Conservation (phyloP, 2,797 vertebrate species). For the Threskiornis aethiopicus region DNA sequence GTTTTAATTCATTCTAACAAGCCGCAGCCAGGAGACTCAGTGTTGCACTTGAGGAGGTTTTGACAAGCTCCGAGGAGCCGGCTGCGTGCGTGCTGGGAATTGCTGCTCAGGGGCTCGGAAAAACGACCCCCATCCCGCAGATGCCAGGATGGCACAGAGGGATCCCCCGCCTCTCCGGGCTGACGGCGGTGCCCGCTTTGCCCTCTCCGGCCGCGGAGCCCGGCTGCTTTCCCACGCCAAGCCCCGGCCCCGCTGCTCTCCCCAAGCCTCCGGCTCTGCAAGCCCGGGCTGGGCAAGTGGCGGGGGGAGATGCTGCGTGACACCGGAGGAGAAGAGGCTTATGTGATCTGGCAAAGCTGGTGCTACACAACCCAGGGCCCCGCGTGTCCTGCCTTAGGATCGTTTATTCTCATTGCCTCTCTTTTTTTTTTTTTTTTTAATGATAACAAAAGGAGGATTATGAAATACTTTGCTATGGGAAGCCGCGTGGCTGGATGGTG, state of each 20-base stretch:
- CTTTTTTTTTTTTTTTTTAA: background rate
- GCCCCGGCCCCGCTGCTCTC: background rate
- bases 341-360: background rate
- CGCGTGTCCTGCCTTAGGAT: background rate
- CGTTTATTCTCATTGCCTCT: background rate
- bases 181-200: accelerated
- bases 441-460: background rate
- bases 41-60: background rate
- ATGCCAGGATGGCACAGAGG: background rate
- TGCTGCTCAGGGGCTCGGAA: background rate
- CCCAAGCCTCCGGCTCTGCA: background rate
- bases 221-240: background rate
- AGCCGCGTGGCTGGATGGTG: background rate
- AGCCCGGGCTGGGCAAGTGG: accelerated
- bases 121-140: background rate
- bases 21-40: background rate
- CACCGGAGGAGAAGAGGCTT: background rate
- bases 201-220: accelerated
- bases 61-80: background rate
- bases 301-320: background rate
- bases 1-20: conserved; percentile 44
- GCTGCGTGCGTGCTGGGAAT: background rate
- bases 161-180: background rate
- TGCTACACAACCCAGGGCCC: background rate
- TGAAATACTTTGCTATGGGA: background rate